These are phyloP conservation scores for Melitaea cinxia DNA, from an alignment of 1,140 invertebrate genomes.

Conservation along the genomic window DNA sequence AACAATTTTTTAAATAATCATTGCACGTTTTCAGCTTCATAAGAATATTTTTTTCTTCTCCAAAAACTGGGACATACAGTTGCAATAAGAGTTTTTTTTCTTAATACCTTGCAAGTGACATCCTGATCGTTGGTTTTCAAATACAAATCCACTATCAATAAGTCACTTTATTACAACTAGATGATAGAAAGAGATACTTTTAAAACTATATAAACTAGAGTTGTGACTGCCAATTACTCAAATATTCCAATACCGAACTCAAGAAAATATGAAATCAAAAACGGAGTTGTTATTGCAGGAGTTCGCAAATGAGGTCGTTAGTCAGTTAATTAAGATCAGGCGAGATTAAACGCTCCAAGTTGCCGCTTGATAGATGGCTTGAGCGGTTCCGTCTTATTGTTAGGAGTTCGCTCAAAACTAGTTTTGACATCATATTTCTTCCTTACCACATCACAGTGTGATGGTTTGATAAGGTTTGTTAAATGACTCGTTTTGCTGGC, in stretches of 20 bases:
- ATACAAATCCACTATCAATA: no score
- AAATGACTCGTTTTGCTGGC: no score
- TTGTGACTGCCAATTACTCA: background rate
- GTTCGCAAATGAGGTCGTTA: constrained; percentile 66
- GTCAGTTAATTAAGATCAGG: constrained; percentile 70
- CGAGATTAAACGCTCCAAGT: constrained; percentile 71
- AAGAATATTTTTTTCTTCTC: no score
- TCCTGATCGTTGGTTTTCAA: no score
- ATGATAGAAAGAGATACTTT: no score
- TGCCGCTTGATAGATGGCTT: constrained; percentile 66
- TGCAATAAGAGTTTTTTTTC: no score
- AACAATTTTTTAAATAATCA: no score
- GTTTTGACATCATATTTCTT: constrained; percentile 6
- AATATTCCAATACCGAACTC: background rate
- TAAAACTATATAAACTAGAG: no score
- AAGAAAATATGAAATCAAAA: constrained; percentile 10
- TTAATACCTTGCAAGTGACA: no score
- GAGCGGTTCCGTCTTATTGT: constrained; percentile 36
- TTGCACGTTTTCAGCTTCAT: no score
- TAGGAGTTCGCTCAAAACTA: constrained; percentile 6
- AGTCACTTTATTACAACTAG: no score
- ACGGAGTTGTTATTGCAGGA: constrained; percentile 19
- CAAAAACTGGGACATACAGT: no score
- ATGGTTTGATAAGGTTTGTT: background rate
- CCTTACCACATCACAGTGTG: background rate